These are phyloP conservation scores for Heteromyza rotundicornis DNA, from an alignment of 2,888 invertebrate species.

Conservation along the genomic window DNA sequence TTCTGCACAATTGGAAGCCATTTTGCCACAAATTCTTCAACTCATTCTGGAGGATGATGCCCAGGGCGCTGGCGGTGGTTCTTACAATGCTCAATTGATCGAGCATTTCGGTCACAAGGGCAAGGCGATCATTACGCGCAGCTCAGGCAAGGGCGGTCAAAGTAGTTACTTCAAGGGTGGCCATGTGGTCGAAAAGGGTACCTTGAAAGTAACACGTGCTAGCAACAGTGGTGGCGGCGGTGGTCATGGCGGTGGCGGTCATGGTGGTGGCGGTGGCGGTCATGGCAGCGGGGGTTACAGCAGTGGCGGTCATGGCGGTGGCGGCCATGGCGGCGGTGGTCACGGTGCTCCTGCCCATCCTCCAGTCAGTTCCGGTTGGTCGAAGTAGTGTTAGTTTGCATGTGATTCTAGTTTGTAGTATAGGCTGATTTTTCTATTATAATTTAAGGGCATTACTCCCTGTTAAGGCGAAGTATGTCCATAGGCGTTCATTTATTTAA, in stretches of 20 bases:
- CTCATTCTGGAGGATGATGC: slow-evolving; percentile 45
- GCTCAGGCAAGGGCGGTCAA: slow-evolving; percentile 38
- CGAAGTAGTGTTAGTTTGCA: background rate
- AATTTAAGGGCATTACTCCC: background rate
- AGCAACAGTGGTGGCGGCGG: slow-evolving; percentile 27
- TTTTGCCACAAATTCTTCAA: slow-evolving; percentile 53
- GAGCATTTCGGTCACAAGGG: slow-evolving; percentile 44
- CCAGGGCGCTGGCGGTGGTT: slow-evolving; percentile 24
- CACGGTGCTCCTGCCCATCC: slow-evolving; percentile 8
- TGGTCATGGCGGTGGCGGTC: slow-evolving; percentile 12
- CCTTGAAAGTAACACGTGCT: slow-evolving; percentile 44
- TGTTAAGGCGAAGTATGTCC: background rate
- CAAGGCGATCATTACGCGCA: slow-evolving; percentile 41
- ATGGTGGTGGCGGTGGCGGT: slow-evolving; percentile 9
- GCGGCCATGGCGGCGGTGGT: slow-evolving; percentile 7
- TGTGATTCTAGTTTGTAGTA: slow-evolving; percentile 16
- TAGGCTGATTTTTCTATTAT: slow-evolving; percentile 2
- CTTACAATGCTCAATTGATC: slow-evolving; percentile 43
- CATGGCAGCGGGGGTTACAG: slow-evolving; percentile 25
- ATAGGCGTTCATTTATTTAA: background rate
- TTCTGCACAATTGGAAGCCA: slow-evolving; percentile 37
- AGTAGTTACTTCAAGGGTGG: slow-evolving; percentile 43
- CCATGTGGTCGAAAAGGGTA: slow-evolving; percentile 49
- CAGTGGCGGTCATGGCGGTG: slow-evolving; percentile 22
- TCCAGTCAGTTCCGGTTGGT: background rate